Conservation (phyloP, 2,113 vertebrate genomes). For the Elachura formosa region DNA sequence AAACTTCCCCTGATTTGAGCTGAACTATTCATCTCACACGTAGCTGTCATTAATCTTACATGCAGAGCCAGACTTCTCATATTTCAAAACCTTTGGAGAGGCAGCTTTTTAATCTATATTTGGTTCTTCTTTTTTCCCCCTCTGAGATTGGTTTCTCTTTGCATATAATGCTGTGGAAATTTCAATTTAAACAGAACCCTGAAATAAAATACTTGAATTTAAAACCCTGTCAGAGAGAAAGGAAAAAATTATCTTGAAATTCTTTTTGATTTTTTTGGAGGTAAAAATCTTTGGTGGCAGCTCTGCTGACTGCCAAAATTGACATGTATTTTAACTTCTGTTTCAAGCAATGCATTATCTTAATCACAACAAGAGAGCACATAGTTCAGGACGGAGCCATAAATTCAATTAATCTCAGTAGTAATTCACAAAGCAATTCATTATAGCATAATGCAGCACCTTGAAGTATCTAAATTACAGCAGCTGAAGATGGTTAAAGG, state of each 20-base stretch:
- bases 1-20: conserved; percentile 48
- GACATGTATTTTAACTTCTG: conserved; percentile 26
- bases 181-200: conserved; percentile 77
- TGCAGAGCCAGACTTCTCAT: conserved; percentile 72
- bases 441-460: background rate
- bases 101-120: conserved; percentile 79
- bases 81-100: conserved; percentile 72
- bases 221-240: conserved; percentile 54
- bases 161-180: conserved; percentile 74
- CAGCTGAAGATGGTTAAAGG: background rate
- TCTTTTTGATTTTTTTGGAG: background rate
- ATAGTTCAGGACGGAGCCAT: background rate
- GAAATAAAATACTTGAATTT: conserved; percentile 68
- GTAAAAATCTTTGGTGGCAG: background rate
- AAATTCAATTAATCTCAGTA: conserved; percentile 25
- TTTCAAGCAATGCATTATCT: conserved; percentile 28
- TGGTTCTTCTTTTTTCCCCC: conserved; percentile 56
- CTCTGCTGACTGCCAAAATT: background rate
- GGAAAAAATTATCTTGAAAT: conserved; percentile 62
- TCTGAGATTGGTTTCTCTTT: conserved; percentile 77
- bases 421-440: background rate
- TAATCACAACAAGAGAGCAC: background rate
- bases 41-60: conserved; percentile 75
- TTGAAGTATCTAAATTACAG: background rate
- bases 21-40: conserved; percentile 47